Evolutionary conservation across 2,113 vertebrate species (phyloP).

Genomic region (Hassar affinis): DNA sequence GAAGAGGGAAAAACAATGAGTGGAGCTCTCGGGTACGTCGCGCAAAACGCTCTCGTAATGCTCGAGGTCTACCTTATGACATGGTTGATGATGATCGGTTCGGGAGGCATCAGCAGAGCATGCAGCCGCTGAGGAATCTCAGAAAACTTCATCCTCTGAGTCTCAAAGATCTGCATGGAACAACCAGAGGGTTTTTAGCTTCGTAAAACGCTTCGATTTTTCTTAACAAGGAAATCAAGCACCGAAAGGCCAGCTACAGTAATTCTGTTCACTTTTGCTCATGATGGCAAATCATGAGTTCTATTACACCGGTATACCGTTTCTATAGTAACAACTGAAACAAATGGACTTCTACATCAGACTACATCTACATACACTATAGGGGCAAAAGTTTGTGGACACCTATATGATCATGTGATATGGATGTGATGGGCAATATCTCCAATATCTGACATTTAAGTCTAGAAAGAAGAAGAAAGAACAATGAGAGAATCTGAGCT

Average conservation of each 20-base stretch:
- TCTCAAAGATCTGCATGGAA: constrained; percentile 80
- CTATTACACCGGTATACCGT: neutral
- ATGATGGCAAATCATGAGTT: too few species aligned
- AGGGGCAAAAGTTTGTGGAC: neutral
- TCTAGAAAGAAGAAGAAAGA: too few species aligned
- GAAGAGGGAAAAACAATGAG: neutral
- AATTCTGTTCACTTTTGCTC: neutral
- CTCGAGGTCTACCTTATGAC: constrained; percentile 85
- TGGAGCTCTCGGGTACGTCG: too few species aligned
- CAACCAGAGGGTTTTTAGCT: too few species aligned
- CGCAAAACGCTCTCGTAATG: neutral
- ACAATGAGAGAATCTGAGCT: too few species aligned
- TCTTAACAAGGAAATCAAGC: neutral
- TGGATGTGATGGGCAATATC: too few species aligned
- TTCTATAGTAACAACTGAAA: neutral
- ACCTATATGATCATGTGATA: neutral
- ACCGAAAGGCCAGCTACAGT: neutral
- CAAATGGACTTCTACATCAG: neutral
- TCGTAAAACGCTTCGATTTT: too few species aligned
- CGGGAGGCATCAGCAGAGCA: constrained; percentile 96
- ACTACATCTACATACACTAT: neutral
- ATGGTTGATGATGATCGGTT: constrained; percentile 99
- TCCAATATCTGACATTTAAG: too few species aligned
- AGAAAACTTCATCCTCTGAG: constrained; percentile 87
- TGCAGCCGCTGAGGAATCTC: constrained; percentile 89